phyloP scores from a whole-genome alignment of 2,888 invertebrate species.

The Steinernema hermaphroditum region DNA sequence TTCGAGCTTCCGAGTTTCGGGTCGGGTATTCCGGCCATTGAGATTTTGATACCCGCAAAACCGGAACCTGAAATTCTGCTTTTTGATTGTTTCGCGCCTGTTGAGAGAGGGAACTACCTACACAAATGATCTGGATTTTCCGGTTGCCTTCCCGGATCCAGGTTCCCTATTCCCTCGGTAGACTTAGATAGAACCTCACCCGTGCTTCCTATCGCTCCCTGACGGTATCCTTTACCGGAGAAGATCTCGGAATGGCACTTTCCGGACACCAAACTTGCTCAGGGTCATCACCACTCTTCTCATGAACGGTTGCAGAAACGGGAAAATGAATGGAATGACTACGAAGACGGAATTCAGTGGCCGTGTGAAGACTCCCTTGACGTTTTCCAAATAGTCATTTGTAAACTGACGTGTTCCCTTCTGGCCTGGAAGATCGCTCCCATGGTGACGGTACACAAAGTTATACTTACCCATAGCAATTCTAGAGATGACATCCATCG shows the following conservation, averaged over 20 bases:
- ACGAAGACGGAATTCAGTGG: slow-evolving; percentile 7
- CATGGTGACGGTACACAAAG: background rate
- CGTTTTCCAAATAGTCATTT: slow-evolving; percentile 21
- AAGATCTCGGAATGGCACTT: slow-evolving; percentile 32
- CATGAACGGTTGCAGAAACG: slow-evolving; percentile 21
- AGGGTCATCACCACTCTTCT: background rate
- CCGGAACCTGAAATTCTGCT: too few relatives aligned
- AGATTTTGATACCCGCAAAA: too few relatives aligned
- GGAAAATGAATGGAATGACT: slow-evolving; percentile 31
- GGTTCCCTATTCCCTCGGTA: too few relatives aligned
- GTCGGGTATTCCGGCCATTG: too few relatives aligned
- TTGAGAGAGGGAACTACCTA: too few relatives aligned
- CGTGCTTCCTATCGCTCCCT: slow-evolving; percentile 36
- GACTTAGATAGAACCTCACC: slow-evolving; percentile 5
- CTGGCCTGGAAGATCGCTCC: slow-evolving; percentile 32
- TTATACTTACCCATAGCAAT: slow-evolving; percentile 68
- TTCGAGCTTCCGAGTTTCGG: too few relatives aligned
- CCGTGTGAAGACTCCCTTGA: slow-evolving; percentile 18
- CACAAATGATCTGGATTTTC: too few relatives aligned
- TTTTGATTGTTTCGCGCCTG: too few relatives aligned
- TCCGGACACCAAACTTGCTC: slow-evolving; percentile 15
- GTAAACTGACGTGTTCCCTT: slow-evolving; percentile 36
- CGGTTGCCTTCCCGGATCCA: too few relatives aligned
- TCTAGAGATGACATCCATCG: slow-evolving; percentile 70
- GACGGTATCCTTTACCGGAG: slow-evolving; percentile 36